These are phyloP conservation scores for Halesus radiatus DNA, from an alignment of 1,140 invertebrate species.

Conservation along the genomic window DNA sequence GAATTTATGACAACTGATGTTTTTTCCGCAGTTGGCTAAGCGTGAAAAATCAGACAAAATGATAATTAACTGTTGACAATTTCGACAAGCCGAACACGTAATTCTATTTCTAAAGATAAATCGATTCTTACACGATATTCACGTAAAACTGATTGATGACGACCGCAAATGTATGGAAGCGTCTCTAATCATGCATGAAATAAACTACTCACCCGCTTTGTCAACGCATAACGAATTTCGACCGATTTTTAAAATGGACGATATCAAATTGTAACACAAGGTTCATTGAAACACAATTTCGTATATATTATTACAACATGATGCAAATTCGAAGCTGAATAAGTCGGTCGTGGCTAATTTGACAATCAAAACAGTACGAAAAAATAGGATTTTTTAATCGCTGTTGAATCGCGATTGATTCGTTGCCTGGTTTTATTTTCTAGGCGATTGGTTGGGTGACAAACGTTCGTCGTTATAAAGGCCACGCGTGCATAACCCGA, in stretches of 20 bases:
- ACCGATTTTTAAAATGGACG: constrained; percentile 8
- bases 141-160: constrained; percentile 5
- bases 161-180: not conserved
- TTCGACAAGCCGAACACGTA: too few relatives aligned
- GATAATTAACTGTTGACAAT: too few relatives aligned
- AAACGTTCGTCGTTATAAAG: constrained; percentile 7
- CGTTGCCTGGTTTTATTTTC: too few relatives aligned
- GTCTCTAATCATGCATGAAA: constrained; percentile 7
- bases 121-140: not conserved
- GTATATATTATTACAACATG: not conserved
- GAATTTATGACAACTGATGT: too few relatives aligned
- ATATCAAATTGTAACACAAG: constrained; percentile 15
- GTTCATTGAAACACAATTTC: constrained; percentile 7
- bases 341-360: not conserved
- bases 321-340: not conserved
- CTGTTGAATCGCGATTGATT: not conserved
- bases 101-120: too few relatives aligned
- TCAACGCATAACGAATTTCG: not conserved
- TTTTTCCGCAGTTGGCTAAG: too few relatives aligned
- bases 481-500: not conserved
- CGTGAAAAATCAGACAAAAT: too few relatives aligned
- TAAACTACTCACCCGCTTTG: not conserved
- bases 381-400: not conserved
- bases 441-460: not conserved
- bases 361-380: not conserved